phyloP scores from a whole-genome alignment of 2,888 invertebrate genomes.

The Drosophila diplacantha region DNA sequence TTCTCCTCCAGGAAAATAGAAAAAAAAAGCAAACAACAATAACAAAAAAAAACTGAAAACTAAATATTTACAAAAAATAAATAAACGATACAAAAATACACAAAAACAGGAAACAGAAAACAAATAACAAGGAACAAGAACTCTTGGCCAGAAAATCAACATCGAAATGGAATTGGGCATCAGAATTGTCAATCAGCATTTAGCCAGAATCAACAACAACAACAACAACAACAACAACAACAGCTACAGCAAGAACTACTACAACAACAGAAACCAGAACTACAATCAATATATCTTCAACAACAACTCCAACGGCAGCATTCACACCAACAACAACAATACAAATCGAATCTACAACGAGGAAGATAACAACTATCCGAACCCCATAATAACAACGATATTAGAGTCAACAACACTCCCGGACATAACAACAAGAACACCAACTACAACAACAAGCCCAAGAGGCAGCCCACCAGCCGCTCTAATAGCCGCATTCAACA shows the following conservation, averaged over 20 bases:
- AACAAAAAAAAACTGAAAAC: not conserved
- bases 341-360: conserved; percentile 9
- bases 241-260: conserved; percentile 1
- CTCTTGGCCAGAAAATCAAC: conserved; percentile 39
- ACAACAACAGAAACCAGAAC: conserved; percentile 15
- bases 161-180: conserved; percentile 67
- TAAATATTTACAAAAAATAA: conserved; percentile 3
- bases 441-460: conserved; percentile 3
- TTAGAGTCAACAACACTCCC: conserved; percentile 1
- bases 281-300: conserved; percentile 1
- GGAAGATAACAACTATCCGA: conserved; percentile 6
- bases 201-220: conserved; percentile 45
- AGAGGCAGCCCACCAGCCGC: not conserved
- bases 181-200: conserved; percentile 51
- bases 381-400: conserved; percentile 11
- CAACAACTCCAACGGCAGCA: conserved; percentile 21
- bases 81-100: conserved; percentile 2
- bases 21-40: not conserved
- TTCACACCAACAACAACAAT: conserved; percentile 3
- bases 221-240: conserved; percentile 16
- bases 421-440: conserved; percentile 1
- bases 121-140: conserved; percentile 8
- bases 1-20: conserved; percentile 21
- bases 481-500: conserved; percentile 7
- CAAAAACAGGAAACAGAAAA: not conserved